phyloP scores from a whole-genome alignment of 2,888 invertebrate species.

The Ophion obscuratus region DNA sequence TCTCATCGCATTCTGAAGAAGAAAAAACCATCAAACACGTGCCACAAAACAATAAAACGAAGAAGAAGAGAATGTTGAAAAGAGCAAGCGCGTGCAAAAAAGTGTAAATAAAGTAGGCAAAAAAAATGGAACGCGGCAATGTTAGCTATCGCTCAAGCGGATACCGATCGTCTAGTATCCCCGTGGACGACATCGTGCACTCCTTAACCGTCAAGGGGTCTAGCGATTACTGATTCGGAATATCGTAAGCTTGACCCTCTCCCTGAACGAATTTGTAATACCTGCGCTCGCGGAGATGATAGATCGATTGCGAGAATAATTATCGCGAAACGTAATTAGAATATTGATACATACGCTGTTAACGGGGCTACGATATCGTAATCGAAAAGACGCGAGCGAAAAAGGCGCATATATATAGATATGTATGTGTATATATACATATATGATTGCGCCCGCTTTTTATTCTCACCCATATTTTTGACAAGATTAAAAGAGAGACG shows the following conservation, averaged over 20 bases:
- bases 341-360: slow-evolving; percentile 43
- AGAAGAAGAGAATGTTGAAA: slow-evolving; percentile 13
- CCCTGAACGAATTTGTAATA: slow-evolving; percentile 31
- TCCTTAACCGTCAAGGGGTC: slow-evolving; percentile 35
- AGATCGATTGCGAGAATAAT: slow-evolving; percentile 61
- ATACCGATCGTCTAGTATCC: slow-evolving; percentile 47
- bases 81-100: slow-evolving; percentile 44
- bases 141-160: slow-evolving; percentile 27
- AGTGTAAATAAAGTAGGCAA: slow-evolving; percentile 19
- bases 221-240: slow-evolving; percentile 47
- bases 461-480: not conserved
- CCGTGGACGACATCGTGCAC: slow-evolving; percentile 39
- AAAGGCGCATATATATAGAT: not conserved
- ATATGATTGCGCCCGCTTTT: not conserved
- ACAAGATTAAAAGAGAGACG: not conserved
- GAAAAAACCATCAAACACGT: slow-evolving; percentile 38
- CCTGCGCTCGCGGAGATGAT: slow-evolving; percentile 31
- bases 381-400: slow-evolving; percentile 33
- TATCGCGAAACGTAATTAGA: slow-evolving; percentile 60
- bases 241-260: slow-evolving; percentile 26
- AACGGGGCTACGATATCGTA: slow-evolving; percentile 50
- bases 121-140: slow-evolving; percentile 28
- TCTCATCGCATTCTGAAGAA: slow-evolving; percentile 14
- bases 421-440: not conserved
- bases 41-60: slow-evolving; percentile 22